Evolutionary conservation across 37 sponge, comb jelly and placozoan species (phyloP).

Genomic region (Ephydatia muelleri): DNA sequence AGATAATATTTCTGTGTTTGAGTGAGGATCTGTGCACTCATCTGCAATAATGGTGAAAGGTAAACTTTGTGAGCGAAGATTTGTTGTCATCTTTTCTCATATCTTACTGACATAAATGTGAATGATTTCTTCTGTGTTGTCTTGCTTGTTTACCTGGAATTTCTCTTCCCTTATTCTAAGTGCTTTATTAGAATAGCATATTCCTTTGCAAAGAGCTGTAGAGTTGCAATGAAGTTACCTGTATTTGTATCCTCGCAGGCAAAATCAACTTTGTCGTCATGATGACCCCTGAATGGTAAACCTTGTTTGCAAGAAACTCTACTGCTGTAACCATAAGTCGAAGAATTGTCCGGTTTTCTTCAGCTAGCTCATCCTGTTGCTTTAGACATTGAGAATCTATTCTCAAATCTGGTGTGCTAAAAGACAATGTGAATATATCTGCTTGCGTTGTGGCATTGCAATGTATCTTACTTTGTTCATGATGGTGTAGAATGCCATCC

Average conservation of each 20-base stretch:
- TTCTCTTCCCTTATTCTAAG: no score
- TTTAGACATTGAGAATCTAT: constrained; percentile 25
- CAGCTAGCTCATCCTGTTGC: constrained; percentile 22
- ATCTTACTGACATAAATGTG: no score
- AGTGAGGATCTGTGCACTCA: no score
- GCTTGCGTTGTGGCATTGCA: not conserved
- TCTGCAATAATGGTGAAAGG: no score
- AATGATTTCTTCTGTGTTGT: constrained; percentile 45
- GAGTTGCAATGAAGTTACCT: no score
- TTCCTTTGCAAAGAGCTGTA: constrained; percentile 23
- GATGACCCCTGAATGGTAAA: constrained; percentile 50
- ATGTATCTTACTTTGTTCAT: constrained; percentile 7
- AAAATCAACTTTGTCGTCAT: constrained; percentile 59
- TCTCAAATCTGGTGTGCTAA: not conserved
- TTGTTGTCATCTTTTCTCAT: no score
- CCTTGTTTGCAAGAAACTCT: constrained; percentile 57
- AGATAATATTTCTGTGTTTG: no score
- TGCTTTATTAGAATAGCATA: constrained; percentile 23
- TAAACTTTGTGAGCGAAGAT: no score
- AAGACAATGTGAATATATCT: no score
- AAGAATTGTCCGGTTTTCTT: constrained; percentile 39
- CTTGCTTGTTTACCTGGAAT: constrained; percentile 49
- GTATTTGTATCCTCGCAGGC: no score
- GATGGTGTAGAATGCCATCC: constrained; percentile 22
- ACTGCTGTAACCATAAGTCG: constrained; percentile 36